Percentiles rank a stretch among this genome's conserved stretches.
Conservation (phyloP, 2,888 invertebrate species). For the Osmoderma eremita region DNA sequence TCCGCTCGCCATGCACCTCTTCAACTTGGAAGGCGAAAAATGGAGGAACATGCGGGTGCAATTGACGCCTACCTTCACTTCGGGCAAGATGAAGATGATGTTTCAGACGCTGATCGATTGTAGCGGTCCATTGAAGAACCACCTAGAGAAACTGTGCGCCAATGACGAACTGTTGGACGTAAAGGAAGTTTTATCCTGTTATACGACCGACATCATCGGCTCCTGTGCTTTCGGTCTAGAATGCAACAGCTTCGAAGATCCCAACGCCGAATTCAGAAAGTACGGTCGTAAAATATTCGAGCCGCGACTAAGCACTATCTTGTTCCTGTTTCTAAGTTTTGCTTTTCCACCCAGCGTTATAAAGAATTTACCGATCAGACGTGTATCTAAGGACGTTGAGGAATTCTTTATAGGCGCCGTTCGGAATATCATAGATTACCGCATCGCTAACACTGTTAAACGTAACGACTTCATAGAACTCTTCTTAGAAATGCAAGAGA, state of each 20-base stretch:
- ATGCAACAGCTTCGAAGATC: constrained; percentile 38
- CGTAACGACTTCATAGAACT: constrained; percentile 59
- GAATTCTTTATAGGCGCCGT: neutral
- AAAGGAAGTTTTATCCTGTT: constrained; percentile 39
- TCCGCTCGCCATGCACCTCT: constrained; percentile 23
- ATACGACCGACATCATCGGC: constrained; percentile 39
- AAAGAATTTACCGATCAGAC: neutral
- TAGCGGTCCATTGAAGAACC: constrained; percentile 21
- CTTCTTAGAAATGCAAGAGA: constrained; percentile 51
- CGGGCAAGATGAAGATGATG: constrained; percentile 40
- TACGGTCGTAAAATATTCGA: constrained; percentile 30
- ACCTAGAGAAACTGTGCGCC: neutral
- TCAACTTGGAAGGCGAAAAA: constrained; percentile 33
- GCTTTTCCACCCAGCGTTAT: neutral
- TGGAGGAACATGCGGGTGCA: constrained; percentile 38
- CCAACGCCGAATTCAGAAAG: constrained; percentile 36
- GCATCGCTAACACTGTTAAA: constrained; percentile 46
- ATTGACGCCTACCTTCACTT: constrained; percentile 38
- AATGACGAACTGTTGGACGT: constrained; percentile 20
- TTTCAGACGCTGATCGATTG: constrained; percentile 36
- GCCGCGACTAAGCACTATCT: neutral
- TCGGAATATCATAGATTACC: constrained; percentile 50
- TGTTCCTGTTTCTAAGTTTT: neutral
- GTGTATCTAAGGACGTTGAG: neutral
- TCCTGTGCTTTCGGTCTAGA: constrained; percentile 40